Percentiles rank a stretch among this genome's conserved stretches.
Conservation (phyloP, 1,140 invertebrate species). For the Drosophila bifasciata region DNA sequence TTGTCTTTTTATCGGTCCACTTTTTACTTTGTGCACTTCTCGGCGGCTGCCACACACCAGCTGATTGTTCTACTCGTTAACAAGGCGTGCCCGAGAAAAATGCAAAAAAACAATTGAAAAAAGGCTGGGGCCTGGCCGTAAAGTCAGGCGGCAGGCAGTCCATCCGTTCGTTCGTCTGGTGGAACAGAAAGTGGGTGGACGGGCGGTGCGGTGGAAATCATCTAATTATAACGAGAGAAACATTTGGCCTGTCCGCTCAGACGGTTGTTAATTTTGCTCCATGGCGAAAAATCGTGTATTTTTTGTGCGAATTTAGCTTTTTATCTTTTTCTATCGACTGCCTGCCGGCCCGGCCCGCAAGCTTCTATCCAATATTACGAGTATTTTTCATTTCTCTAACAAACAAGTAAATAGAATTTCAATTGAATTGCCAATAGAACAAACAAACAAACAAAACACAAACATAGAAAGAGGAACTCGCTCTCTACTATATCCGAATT, state of each 20-base stretch:
- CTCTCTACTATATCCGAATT: constrained; percentile 13
- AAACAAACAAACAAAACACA: constrained; percentile 37
- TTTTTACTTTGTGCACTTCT: constrained; percentile 8
- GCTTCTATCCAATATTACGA: constrained; percentile 13
- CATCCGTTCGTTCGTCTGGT: constrained; percentile 9
- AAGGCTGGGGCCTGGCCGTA: constrained; percentile 42
- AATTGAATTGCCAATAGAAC: constrained; percentile 48
- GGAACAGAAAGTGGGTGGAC: constrained; percentile 11
- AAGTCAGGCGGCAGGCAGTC: constrained; percentile 6
- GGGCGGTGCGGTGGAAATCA: constrained; percentile 12
- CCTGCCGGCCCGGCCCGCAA: too few species aligned
- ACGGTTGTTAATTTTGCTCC: constrained; percentile 27
- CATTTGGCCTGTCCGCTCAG: constrained; percentile 43
- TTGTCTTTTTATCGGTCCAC: constrained; percentile 32
- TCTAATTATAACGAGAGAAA: constrained; percentile 63
- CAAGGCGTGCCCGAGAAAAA: constrained; percentile 30
- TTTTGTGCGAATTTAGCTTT: too few species aligned
- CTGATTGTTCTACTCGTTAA: constrained; percentile 53
- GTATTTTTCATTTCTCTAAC: constrained; percentile 9
- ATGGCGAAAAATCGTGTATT: constrained; percentile 1
- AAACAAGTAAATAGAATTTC: constrained; percentile 37
- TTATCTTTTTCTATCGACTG: constrained; percentile 8
- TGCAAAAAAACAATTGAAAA: constrained; percentile 29
- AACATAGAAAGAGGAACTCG: background rate
- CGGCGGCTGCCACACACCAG: constrained; percentile 32